Base-by-base conservation (phyloP, 2,797 vertebrate genomes). In the Sebastes trivittatus region DNA sequence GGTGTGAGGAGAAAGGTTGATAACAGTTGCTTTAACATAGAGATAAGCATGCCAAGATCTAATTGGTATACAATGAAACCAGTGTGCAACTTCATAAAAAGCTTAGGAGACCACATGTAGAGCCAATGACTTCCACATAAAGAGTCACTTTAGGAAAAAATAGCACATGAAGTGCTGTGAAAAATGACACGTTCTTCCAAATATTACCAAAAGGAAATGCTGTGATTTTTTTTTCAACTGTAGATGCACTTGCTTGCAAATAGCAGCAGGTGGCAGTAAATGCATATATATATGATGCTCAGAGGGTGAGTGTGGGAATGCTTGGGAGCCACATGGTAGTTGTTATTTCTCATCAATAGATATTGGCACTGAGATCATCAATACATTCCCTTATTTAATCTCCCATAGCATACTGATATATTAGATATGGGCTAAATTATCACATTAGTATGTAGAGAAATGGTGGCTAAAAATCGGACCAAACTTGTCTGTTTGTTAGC, bases 181-280 rank as follows among this genome's bases (percentile, higher is more conserved):
- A 46, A 55, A 55, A 22, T 13, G 29, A 20, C 59, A 32, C 3
- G 36, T 27, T 52, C 25, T 66, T 18, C 16, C 29, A 16, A 18
- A 59, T 59, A 29, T 59, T 59, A 29, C 13, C 25, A 29, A 46
- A 46, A 46, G 38, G 42, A 46, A 46, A 46, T 46, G 42, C 42
- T 46, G 42, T 18, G 14, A 46, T 46, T 8, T 20, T 49, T 42
- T 46, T 49, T 49, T 20, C 38, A 42, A 42, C 6, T 42, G 38
- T 18, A 49, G 7, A 49, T 49, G 46, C 46, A 49, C 49, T 69
- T 82, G 2, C 75, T 59, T 8, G 3, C 4, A 65, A 5, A 1
- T 1, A 20, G 11, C 92, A 91, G 80, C 82, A 91, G 92, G 49
- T 84, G 87, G 91, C 89, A 90, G 81, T 84, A 81, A 34, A 60